Evolutionary conservation across 2,888 invertebrate genomes (phyloP).

Genomic region (Drosophila dives): DNA sequence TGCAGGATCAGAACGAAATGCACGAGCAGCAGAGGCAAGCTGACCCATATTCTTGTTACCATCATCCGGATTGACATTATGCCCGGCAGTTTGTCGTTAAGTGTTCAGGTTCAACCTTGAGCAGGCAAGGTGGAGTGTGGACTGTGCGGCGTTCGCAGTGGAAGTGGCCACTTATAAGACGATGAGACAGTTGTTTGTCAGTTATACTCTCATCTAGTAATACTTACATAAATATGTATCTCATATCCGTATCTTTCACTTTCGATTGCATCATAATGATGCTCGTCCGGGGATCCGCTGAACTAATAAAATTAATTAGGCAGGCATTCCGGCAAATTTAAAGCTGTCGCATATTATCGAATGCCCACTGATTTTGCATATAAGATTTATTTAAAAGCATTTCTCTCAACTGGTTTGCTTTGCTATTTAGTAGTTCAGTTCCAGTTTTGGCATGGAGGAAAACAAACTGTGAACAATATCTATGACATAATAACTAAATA

Average conservation of each 20-base stretch:
- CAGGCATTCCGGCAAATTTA: conserved; percentile 47
- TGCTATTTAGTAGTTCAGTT: conserved; percentile 29
- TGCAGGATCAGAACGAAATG: neutral
- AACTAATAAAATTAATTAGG: conserved; percentile 66
- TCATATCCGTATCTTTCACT: conserved; percentile 60
- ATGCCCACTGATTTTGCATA: conserved; percentile 44
- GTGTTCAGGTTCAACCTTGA: conserved; percentile 31
- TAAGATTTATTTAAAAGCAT: conserved; percentile 33
- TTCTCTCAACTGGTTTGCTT: conserved; percentile 47
- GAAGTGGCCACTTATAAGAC: conserved; percentile 68
- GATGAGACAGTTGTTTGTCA: conserved; percentile 8
- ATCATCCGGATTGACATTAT: conserved; percentile 25
- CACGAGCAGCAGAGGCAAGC: conserved; percentile 30
- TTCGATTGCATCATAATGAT: conserved; percentile 67
- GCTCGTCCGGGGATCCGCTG: conserved; percentile 37
- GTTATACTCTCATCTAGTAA: conserved; percentile 29
- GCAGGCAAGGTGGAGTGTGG: conserved; percentile 41
- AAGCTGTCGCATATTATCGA: conserved; percentile 42
- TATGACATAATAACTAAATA: conserved; percentile 32
- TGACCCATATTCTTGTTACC: conserved; percentile 25
- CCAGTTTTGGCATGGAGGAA: conserved; percentile 29
- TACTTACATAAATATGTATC: conserved; percentile 48
- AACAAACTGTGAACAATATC: conserved; percentile 30
- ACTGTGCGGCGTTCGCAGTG: conserved; percentile 53
- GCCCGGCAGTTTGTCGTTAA: neutral